Conservation (phyloP, 2,113 vertebrate species). For the Rhagologus leucostigma region DNA sequence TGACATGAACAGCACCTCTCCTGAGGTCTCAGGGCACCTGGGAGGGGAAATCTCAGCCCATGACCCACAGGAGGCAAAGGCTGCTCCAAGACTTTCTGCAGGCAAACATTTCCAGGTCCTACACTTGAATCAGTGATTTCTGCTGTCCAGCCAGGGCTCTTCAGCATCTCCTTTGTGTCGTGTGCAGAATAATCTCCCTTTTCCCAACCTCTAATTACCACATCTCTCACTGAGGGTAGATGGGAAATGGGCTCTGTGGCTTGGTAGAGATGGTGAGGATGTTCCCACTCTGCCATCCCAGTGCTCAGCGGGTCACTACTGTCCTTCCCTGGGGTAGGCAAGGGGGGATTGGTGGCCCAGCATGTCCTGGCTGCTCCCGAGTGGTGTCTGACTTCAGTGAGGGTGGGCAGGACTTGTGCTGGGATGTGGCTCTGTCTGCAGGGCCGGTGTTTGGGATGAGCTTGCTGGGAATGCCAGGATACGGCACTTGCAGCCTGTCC, state of each 20-base stretch:
- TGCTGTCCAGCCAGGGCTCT: not conserved
- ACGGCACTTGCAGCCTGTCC: accelerated
- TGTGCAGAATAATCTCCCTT: not conserved
- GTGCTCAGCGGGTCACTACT: not conserved
- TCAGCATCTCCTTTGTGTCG: not conserved
- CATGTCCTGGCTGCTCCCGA: not conserved
- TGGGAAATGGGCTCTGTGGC: not conserved
- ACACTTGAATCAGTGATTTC: not conserved
- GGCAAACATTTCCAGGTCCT: not conserved
- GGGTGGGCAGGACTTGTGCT: not conserved
- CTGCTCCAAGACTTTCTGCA: not conserved
- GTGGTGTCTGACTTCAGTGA: not conserved
- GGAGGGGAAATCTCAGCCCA: not conserved
- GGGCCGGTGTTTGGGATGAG: not conserved
- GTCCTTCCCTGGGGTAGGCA: not conserved
- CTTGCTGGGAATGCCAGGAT: not conserved
- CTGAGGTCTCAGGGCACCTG: not conserved
- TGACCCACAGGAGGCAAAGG: not conserved
- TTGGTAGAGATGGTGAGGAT: not conserved
- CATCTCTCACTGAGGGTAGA: not conserved
- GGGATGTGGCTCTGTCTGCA: not conserved
- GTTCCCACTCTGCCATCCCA: not conserved
- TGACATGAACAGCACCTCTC: not conserved
- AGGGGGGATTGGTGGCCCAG: accelerated
- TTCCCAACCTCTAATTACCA: not conserved